Base-by-base conservation (phyloP, 1,140 invertebrate species). In the Chrysoperla carnea region DNA sequence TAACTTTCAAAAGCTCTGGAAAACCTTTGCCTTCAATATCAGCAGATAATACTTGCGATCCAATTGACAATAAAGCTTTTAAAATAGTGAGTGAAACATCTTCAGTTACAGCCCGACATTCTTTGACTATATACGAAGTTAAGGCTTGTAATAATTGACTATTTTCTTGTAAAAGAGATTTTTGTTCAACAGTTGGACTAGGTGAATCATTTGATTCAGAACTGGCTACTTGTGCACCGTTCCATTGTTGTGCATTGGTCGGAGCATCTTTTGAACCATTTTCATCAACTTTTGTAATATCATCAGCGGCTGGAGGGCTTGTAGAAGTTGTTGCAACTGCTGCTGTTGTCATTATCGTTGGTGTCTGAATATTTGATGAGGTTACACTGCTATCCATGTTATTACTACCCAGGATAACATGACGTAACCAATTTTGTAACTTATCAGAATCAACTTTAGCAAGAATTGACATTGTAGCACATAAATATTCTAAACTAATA, bases 1-100 rank as follows among this genome's bases (percentile, higher is more conserved):
- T 75, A 46, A 89, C 76, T 46, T 78, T 72, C 68, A 94, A 78
- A 9, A 93, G 65, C 53, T 87, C 82, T 6, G 80, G 73, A 54
- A 90, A 87, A 23, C 81, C 80, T 36, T 73, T 67, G 1, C 73
- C 77, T 55, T 84, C 81, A 23, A 76, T 68, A 39, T 67, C 63
- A 6, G 69, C 64, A 4, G 68, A 70, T 13, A 81, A 60, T n/a
- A 87, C 63, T 6, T 76, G 68, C 38, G 74, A 73, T 1, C 75
- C 81, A 52, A 90, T 69, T 35, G 80, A 77, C 40, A 91, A 74
- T 2, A 92, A 60, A 0, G 83, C 78, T 47, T 73, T 71, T 35
- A 92, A 66, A 46, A 91, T 73, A 0, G 76, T 76, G 43, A 74
- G 67, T 17, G 82, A 73, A 1, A 86, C 81, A 28, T 76, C 72